Evolutionary conservation across 2,888 invertebrate species (phyloP), one percentile per base, ranked within the genome.

Genomic region (Entomobrya proxima): DNA sequence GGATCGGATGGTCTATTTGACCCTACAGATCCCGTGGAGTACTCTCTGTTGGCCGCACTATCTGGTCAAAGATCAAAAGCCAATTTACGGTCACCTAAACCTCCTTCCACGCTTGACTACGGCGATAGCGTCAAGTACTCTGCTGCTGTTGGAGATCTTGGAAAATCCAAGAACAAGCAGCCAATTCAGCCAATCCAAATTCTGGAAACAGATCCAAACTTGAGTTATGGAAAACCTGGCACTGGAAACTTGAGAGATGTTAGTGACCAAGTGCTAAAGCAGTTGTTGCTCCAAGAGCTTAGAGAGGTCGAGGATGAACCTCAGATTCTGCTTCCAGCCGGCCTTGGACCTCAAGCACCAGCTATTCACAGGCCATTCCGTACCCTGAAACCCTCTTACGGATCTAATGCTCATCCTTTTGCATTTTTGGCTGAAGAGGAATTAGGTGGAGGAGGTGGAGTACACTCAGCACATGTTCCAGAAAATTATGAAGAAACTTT

Each of bases 121-220:
- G 85, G 85, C 13, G 85, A 85, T 35, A 64, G 64, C 13, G 85
- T 85, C 13, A 55, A 37, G 9, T 85, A 85, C 47, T 37, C 58
- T 6, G 40, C 67, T 21, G 67, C 3, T n/a, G n/a, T n/a, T n/a
- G n/a, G n/a, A n/a, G n/a, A 30, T 24, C 30, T 47, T 9, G 47
- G 18, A 11, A 30, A 30, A 13, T 6, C 11, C 1, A 44, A 72
- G 32, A 9, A 18, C 7, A 37, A n/a, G 15, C 35, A 37, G 44
- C 4, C 15, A 6, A 15, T 21, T 27, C 47, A 44, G 3, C 85
- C 79, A n/a, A 79, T 85, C 35, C 74, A 74, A 50, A 72, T 85
- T 35, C 35, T 80, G 4, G 55, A 72, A n/a, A 44, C 84, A 9
- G 55, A 35, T n/a, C 78, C 76, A n/a, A 24, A 24, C 6, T 27